Base-by-base conservation (phyloP, 2,797 vertebrate species). In the Anabas testudineus region DNA sequence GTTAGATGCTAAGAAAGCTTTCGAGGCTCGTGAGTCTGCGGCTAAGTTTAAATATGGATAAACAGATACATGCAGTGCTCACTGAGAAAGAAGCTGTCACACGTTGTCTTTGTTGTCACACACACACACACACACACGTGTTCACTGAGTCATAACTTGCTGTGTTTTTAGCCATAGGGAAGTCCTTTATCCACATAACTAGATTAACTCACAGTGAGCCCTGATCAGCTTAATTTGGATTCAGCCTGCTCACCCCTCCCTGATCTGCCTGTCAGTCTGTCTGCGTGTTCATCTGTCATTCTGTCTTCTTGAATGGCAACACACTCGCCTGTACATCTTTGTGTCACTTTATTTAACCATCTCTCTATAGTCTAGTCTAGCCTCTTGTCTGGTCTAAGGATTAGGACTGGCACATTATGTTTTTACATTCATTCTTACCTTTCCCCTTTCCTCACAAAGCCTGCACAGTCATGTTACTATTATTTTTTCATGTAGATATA, bases 111-210 rank as follows among this genome's bases (percentile, higher is more conserved):
- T 19, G 71, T 36, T 75, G 61, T 15, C 22, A 36, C 37, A 59
- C 24, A 55, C 53, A 48, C n/a, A 30, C 18, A 45, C 37, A 60
- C 22, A 36, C 46, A 64, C 60, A 41, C 68, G 58, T 2, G 32
- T 14, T 2, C 59, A 68, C 58, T 81, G 80, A 86, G 46, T 90
- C 84, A 88, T 81, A 83, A 82, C 67, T 86, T 47, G 62, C 57
- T 80, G 75, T 90, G 83, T 90, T 90, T 90, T 76, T 87, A 76
- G 88, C 87, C 83, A 88, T 41, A 78, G 88, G 88, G 86, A 86
- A 81, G 84, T 88, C 77, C 84, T 91, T 90, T 90, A 91, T 90
- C 84, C 89, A 87, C 79, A 87, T 91, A 91, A 92, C 88, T 88
- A 90, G 90, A 92, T 90, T 89, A 90, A 77, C 77, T 90, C 82